A percentile compares a stretch with the other conserved stretches of the same genome.
Evolutionary conservation across 2,888 invertebrate genomes (phyloP).

Genomic region (Nomada flava): DNA sequence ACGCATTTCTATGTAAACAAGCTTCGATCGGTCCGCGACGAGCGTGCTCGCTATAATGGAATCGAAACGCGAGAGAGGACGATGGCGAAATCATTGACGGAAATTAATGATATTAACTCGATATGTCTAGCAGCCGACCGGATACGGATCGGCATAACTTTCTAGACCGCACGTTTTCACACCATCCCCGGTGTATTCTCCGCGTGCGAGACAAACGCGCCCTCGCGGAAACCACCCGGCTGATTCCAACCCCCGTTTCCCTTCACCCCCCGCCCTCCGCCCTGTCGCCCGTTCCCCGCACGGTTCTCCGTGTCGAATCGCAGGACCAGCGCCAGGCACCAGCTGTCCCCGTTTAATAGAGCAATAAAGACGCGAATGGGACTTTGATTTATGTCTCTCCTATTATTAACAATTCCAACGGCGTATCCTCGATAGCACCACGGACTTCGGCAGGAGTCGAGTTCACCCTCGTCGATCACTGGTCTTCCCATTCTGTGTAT

Average conservation of each 20-base stretch:
- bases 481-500: neutral
- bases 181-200: conserved; percentile 42
- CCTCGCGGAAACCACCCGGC: conserved; percentile 53
- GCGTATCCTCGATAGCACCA: conserved; percentile 42
- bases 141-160: conserved; percentile 75
- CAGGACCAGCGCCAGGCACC: conserved; percentile 72
- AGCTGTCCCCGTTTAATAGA: conserved; percentile 83
- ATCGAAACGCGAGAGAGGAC: conserved; percentile 49
- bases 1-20: conserved; percentile 71
- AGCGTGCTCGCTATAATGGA: conserved; percentile 43
- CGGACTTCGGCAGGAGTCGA: conserved; percentile 18
- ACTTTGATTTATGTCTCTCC: conserved; percentile 82
- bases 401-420: conserved; percentile 79
- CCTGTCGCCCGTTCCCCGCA: neutral
- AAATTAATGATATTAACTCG: conserved; percentile 76
- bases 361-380: conserved; percentile 83
- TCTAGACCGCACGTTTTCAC: conserved; percentile 65
- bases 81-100: conserved; percentile 65
- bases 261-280: neutral
- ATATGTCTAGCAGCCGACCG: conserved; percentile 58
- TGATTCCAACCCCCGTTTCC: conserved; percentile 24
- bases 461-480: conserved; percentile 40
- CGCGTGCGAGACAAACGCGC: conserved; percentile 67
- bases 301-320: conserved; percentile 32
- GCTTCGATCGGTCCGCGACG: conserved; percentile 58